phyloP scores from a whole-genome alignment of 1,140 invertebrate genomes.

The Drosophila yakuba region DNA sequence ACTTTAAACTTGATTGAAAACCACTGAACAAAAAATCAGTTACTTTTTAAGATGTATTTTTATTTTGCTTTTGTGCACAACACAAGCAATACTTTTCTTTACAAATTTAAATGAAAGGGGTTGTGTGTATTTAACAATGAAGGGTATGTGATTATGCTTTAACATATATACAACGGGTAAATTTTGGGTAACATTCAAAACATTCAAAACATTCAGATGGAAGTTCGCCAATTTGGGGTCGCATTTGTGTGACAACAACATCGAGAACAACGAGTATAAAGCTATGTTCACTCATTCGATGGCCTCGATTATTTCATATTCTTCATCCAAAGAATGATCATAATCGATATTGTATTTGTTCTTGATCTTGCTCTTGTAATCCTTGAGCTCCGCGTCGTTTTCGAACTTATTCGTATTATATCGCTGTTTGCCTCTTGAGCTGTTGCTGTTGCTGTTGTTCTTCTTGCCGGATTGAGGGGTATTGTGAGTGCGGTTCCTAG shows the following conservation, averaged over 20 bases:
- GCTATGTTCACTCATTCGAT: conserved; percentile 66
- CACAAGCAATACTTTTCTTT: conserved; percentile 20
- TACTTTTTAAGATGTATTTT: conserved; percentile 13
- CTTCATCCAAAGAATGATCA: conserved; percentile 84
- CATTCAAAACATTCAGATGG: conserved; percentile 19
- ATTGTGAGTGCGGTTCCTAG: conserved; percentile 48
- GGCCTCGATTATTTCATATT: conserved; percentile 85
- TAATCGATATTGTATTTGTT: conserved; percentile 85
- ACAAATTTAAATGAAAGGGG: conserved; percentile 26
- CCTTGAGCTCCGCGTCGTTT: conserved; percentile 76
- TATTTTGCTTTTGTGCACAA: conserved; percentile 9
- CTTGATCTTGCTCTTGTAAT: conserved; percentile 84
- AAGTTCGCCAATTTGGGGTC: conserved; percentile 22
- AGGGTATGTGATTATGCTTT: conserved; percentile 14
- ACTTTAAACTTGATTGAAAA: no score
- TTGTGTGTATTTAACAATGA: conserved; percentile 46
- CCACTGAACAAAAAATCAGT: neutral
- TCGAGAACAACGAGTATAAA: conserved; percentile 47
- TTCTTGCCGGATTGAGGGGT: conserved; percentile 23
- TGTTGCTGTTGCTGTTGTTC: conserved; percentile 47
- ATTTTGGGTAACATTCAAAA: conserved; percentile 43
- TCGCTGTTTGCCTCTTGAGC: conserved; percentile 42
- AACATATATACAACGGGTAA: conserved; percentile 37
- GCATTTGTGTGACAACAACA: conserved; percentile 26
- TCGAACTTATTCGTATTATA: conserved; percentile 73